Conservation (phyloP, 2,113 vertebrate species). For the Boulengeromyrus knoepffleri region DNA sequence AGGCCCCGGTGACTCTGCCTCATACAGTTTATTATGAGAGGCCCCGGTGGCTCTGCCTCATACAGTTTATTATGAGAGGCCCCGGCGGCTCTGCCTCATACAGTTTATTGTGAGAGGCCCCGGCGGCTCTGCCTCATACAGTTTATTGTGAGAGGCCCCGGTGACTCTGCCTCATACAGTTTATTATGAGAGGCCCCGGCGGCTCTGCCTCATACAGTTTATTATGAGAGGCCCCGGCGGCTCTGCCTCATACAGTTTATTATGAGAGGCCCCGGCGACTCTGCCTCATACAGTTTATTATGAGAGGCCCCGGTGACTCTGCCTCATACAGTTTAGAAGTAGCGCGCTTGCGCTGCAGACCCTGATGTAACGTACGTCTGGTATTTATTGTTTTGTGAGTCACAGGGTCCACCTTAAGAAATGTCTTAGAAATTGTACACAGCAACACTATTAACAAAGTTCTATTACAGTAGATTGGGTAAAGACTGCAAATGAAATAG, state of each 20-base stretch:
- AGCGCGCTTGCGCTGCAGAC: not conserved
- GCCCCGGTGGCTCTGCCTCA: too few species aligned
- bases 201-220: not conserved
- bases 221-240: not conserved
- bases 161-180: not conserved
- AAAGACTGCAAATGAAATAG: slow-evolving; percentile 16
- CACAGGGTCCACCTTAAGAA: not conserved
- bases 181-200: too few species aligned
- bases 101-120: too few species aligned
- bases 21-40: too few species aligned
- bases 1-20: too few species aligned
- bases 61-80: too few species aligned
- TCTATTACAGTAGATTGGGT: not conserved
- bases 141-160: too few species aligned
- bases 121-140: too few species aligned
- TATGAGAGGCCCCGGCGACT: too few species aligned
- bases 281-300: too few species aligned
- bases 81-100: too few species aligned
- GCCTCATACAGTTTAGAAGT: not conserved
- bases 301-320: too few species aligned
- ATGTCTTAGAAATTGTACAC: slow-evolving; percentile 18
- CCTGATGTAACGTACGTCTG: not conserved
- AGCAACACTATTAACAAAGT: not conserved
- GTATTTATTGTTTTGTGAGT: not conserved
- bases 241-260: not conserved